Percentiles rank a stretch among this genome's conserved stretches.
Evolutionary conservation across 1,140 invertebrate species (phyloP).

Genomic region (Meloidogyne hapla): DNA sequence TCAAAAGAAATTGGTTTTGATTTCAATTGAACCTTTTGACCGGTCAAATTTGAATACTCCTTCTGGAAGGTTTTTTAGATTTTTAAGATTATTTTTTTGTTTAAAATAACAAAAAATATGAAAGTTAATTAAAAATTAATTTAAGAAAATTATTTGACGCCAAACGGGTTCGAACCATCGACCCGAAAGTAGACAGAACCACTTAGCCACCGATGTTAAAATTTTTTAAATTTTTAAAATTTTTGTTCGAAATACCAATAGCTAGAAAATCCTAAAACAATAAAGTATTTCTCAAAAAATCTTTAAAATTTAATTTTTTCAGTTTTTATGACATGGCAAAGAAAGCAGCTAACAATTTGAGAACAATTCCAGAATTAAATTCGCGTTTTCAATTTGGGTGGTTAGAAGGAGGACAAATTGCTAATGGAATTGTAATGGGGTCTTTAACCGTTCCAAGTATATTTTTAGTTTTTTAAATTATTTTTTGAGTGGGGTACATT

Average conservation of each 20-base stretch:
- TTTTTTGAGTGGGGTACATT: background rate
- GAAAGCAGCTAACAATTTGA: slow-evolving; percentile 42
- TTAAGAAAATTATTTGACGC: slow-evolving; percentile 27
- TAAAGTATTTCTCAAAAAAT: background rate
- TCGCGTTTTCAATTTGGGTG: slow-evolving; percentile 86
- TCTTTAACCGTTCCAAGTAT: slow-evolving; percentile 74
- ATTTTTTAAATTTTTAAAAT: too few species aligned
- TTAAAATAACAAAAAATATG: too few species aligned
- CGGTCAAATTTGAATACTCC: slow-evolving; percentile 45
- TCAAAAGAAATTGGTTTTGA: slow-evolving; percentile 73
- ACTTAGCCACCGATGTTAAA: too few species aligned
- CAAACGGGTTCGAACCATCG: slow-evolving; percentile 1
- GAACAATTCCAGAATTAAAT: slow-evolving; percentile 43
- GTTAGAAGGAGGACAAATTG: slow-evolving; percentile 78
- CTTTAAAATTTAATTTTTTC: background rate
- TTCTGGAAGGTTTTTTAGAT: slow-evolving; percentile 40
- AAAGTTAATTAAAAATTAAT: too few species aligned
- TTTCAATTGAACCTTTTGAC: slow-evolving; percentile 76
- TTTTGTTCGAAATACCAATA: too few species aligned
- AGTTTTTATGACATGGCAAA: slow-evolving; percentile 50
- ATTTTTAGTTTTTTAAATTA: background rate
- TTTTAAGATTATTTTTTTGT: too few species aligned
- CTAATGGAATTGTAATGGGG: slow-evolving; percentile 85
- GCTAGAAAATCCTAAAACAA: too few species aligned
- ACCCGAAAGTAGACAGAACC: too few species aligned